These are phyloP conservation scores for Micromys minutus DNA, from an alignment of 2,113 vertebrate species.

Conservation along the genomic window DNA sequence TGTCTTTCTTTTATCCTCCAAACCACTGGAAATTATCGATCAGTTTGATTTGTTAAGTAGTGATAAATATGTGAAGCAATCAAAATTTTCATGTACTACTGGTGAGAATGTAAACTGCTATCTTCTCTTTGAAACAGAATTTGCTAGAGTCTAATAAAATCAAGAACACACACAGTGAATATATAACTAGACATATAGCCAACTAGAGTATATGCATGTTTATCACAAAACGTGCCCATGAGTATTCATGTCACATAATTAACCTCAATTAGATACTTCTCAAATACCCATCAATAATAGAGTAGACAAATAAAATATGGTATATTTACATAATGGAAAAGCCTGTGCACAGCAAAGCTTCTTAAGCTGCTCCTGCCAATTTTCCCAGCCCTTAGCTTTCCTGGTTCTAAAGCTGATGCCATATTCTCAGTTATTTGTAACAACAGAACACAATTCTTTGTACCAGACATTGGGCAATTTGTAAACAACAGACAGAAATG, in stretches of 20 bases:
- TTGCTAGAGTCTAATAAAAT: not conserved
- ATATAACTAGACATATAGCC: not conserved
- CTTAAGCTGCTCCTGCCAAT: not conserved
- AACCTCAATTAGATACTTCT: not conserved
- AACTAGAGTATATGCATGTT: not conserved
- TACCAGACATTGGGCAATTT: not conserved
- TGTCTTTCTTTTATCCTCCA: not conserved
- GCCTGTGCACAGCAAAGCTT: not conserved
- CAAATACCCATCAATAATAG: not conserved
- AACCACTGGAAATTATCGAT: not conserved
- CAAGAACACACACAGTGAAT: not conserved
- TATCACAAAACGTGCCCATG: not conserved
- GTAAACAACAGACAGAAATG: not conserved
- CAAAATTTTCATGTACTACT: not conserved
- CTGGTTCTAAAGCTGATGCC: not conserved
- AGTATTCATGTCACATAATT: not conserved
- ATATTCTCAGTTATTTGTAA: not conserved
- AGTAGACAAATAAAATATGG: conserved; percentile 1
- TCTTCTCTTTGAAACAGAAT: not conserved
- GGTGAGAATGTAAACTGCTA: not conserved
- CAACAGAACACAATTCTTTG: not conserved
- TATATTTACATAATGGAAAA: not conserved
- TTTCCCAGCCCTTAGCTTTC: not conserved
- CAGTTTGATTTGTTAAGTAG: not conserved
- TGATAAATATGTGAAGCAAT: not conserved